These are phyloP conservation scores for Pentalonia nigronervosa DNA, from an alignment of 1,140 invertebrate species.

Conservation along the genomic window DNA sequence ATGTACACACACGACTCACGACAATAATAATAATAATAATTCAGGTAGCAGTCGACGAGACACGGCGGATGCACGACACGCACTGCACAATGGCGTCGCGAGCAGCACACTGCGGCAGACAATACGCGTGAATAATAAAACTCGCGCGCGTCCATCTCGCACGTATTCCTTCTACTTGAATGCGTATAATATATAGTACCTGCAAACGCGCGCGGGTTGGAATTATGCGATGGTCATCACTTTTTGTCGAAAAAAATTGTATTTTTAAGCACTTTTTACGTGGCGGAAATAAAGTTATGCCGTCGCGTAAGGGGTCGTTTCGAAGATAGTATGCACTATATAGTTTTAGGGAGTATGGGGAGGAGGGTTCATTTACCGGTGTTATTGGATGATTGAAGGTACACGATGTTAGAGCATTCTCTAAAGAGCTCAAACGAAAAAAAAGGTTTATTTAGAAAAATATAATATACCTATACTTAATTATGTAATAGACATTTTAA, in stretches of 20 bases:
- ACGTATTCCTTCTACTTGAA: background rate
- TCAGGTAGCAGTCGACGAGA: background rate
- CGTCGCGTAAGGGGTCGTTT: background rate
- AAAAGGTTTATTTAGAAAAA: too few species aligned
- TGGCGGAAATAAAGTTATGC: background rate
- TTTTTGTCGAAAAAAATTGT: background rate
- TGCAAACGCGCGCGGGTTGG: background rate
- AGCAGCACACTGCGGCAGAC: background rate
- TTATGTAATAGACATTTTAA: background rate
- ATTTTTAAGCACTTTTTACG: background rate
- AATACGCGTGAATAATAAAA: slow-evolving; percentile 1
- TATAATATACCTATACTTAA: too few species aligned
- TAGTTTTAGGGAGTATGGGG: too few species aligned
- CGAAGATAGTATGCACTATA: background rate
- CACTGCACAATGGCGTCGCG: background rate
- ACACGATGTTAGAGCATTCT: too few species aligned
- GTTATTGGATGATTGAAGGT: too few species aligned
- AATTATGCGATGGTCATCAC: background rate
- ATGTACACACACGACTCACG: background rate
- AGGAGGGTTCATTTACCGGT: too few species aligned
- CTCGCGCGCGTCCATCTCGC: background rate
- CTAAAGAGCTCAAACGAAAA: too few species aligned
- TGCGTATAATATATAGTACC: too few species aligned
- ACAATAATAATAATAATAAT: slow-evolving; percentile 28
- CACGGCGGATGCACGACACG: background rate